Base-by-base conservation (phyloP, 1,140 invertebrate species). In the Hirudo medicinalis region DNA sequence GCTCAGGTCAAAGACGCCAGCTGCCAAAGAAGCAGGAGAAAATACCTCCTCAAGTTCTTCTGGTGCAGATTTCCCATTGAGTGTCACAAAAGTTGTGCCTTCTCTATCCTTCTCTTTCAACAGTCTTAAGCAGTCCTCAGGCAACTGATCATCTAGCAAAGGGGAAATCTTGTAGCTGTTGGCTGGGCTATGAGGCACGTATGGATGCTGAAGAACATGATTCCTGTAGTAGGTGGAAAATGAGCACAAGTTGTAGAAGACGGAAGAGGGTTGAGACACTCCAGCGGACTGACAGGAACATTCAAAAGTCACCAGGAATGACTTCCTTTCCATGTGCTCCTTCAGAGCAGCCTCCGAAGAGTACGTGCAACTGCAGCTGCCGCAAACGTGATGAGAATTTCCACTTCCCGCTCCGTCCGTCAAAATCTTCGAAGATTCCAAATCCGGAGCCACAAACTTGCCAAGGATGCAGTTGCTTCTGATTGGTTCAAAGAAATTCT, bases 201-300 rank as follows among this genome's bases (percentile, higher is more conserved):
- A 22, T 13, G 57, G 57, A 32, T 63, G 22, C 29, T 63, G 22
- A 63, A 22, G 22, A 11, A 32, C 29, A 32, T 63, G 57, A 25
- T 32, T 22, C 20, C 29, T 22, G 57, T 63, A 63, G 57, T 25
- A 22, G 29, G 29, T 63, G 22, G 57, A 25, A 32, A 25, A 63
- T 9, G 57, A 63, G 57, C 57, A 63, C 29, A 63, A 63, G 57
- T 63, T 63, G 57, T 63, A 63, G 17, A 63, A 63, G 9, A 32
- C 6, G 4, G 57, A 22, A 63, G 57, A 9, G 17, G 57, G 22
- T 25, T 63, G 22, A 15, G 57, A 8, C 3, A 32, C 57, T 22
- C 22, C 29, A 20, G 22, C 9, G 1, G 22, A 19, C 29, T 32
- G 22, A 63, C 57, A 63, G 17, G 22, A 22, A 63, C 57, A 63